phyloP scores from a whole-genome alignment of 2,113 vertebrate species.

The Oriolus oriolus region DNA sequence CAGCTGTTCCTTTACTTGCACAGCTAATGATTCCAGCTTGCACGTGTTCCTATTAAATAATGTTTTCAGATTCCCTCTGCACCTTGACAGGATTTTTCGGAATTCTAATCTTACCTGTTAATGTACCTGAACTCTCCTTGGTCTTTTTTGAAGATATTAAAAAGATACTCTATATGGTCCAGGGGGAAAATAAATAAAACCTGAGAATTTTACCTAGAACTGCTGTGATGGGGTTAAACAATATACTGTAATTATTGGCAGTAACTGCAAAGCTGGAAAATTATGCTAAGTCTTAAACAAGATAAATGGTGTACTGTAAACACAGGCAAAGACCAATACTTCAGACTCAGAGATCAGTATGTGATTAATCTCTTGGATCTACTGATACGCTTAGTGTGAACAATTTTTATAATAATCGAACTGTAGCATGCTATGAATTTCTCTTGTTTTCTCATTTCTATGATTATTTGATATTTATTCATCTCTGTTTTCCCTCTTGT shows the following conservation, averaged over 20 bases:
- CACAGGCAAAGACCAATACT: background rate
- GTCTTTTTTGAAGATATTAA: background rate
- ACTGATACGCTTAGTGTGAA: background rate
- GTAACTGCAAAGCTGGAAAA: background rate
- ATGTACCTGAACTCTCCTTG: background rate
- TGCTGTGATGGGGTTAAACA: background rate
- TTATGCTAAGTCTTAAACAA: background rate
- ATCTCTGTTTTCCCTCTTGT: background rate
- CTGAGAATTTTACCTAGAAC: background rate
- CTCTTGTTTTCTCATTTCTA: background rate
- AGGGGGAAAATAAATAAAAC: background rate
- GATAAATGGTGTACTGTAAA: background rate
- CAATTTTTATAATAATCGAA: background rate
- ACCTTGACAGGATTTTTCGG: background rate
- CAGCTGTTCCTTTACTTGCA: background rate
- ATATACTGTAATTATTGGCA: background rate
- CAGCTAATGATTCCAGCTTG: background rate
- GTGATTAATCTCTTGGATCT: background rate
- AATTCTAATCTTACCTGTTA: background rate
- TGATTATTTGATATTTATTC: background rate
- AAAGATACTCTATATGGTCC: background rate
- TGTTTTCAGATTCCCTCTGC: background rate
- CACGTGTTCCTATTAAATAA: background rate
- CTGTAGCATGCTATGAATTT: background rate
- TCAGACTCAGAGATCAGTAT: background rate